Percentiles rank a stretch among this genome's conserved stretches.
phyloP scores from a whole-genome alignment of 2,888 invertebrate species.

The Agrilus biguttatus region DNA sequence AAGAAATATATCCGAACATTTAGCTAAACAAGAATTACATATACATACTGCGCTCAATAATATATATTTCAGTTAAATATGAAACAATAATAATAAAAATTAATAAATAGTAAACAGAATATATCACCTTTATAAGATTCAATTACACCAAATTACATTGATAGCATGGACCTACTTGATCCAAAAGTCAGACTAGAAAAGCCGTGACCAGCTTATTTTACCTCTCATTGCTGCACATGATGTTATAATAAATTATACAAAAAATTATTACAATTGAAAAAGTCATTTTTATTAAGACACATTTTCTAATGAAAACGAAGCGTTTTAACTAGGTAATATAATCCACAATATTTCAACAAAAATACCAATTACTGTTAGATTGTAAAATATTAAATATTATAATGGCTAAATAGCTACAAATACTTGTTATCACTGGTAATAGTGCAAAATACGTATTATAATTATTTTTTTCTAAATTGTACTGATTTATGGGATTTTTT shows the following conservation, averaged over 20 bases:
- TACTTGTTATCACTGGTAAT: too few relatives aligned
- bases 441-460: too few relatives aligned
- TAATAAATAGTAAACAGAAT: slow-evolving; percentile 16
- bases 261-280: slow-evolving; percentile 10
- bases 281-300: background rate
- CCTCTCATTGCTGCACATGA: slow-evolving; percentile 11
- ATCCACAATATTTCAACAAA: too few relatives aligned
- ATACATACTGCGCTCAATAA: slow-evolving; percentile 14
- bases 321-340: too few relatives aligned
- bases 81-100: slow-evolving; percentile 17
- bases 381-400: too few relatives aligned
- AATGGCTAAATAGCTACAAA: too few relatives aligned
- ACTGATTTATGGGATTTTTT: too few relatives aligned
- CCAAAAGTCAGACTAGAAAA: slow-evolving; percentile 26
- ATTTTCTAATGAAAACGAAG: too few relatives aligned
- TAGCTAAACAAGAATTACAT: slow-evolving; percentile 18
- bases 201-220: slow-evolving; percentile 17
- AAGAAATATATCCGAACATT: slow-evolving; percentile 16
- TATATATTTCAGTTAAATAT: slow-evolving; percentile 16
- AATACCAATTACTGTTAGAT: too few relatives aligned
- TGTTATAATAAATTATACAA: slow-evolving; percentile 13
- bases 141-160: slow-evolving; percentile 15
- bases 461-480: too few relatives aligned
- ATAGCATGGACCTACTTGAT: slow-evolving; percentile 15
- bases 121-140: slow-evolving; percentile 18